Percentiles rank a stretch among this genome's conserved stretches.
phyloP scores from a whole-genome alignment of 2,888 invertebrate genomes.

The Heliconius aoede region DNA sequence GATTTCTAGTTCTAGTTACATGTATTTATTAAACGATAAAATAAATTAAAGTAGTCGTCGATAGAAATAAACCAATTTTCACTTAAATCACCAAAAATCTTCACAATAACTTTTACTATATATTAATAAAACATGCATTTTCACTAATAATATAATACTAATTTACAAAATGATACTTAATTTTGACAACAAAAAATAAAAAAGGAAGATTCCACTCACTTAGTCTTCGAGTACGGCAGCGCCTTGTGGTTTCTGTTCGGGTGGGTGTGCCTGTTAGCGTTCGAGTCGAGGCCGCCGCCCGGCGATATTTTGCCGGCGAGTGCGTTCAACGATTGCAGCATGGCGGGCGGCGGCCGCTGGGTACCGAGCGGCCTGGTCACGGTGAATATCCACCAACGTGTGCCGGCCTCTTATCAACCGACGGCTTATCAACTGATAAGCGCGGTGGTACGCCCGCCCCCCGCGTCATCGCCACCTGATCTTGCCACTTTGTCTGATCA shows the following conservation, averaged over 20 bases:
- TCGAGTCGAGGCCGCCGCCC: constrained; percentile 87
- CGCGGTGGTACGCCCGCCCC: constrained; percentile 80
- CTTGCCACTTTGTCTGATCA: constrained; percentile 61
- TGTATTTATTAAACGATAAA: too few species aligned
- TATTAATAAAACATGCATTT: neutral
- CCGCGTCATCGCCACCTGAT: constrained; percentile 82
- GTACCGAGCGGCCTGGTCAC: constrained; percentile 77
- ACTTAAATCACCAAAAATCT: neutral
- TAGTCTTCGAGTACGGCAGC: constrained; percentile 80
- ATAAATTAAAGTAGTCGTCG: neutral
- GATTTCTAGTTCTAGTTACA: neutral
- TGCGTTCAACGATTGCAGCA: constrained; percentile 94
- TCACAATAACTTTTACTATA: neutral
- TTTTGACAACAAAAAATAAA: neutral
- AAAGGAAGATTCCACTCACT: constrained; percentile 67
- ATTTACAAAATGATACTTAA: neutral
- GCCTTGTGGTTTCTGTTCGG: constrained; percentile 81
- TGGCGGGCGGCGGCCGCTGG: constrained; percentile 85
- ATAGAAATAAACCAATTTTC: neutral
- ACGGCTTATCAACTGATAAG: constrained; percentile 82
- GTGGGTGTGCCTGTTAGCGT: constrained; percentile 86
- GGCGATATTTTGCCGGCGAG: constrained; percentile 96
- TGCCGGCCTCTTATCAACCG: constrained; percentile 66
- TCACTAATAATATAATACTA: neutral
- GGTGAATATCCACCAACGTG: constrained; percentile 72